Evolutionary conservation across 2,113 vertebrate species (phyloP).

Genomic region (Hemiprocne comata): DNA sequence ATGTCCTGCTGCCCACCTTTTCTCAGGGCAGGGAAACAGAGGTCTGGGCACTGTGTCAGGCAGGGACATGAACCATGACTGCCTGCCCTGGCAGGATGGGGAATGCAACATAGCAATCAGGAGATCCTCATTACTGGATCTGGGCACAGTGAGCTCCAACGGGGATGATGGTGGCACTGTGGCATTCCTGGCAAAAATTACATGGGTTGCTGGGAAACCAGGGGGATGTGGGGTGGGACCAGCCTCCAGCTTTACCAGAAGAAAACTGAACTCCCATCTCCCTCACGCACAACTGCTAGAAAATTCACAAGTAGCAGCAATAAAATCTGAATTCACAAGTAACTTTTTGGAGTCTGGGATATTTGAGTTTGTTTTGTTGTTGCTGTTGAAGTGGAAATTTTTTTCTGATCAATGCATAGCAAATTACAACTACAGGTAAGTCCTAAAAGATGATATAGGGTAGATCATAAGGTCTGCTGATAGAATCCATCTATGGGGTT

Average conservation of each 20-base stretch:
- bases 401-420: neutral
- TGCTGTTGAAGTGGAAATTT: neutral
- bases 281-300: neutral
- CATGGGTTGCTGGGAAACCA: neutral
- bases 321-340: neutral
- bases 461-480: neutral
- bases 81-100: neutral
- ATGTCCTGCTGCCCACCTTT: neutral
- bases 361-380: neutral
- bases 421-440: neutral
- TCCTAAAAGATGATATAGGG: neutral
- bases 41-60: fast-evolving
- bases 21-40: neutral
- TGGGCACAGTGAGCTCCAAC: neutral
- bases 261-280: neutral
- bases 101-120: fast-evolving
- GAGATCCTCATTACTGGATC: neutral
- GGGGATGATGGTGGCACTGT: neutral
- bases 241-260: neutral
- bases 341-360: neutral
- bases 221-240: neutral
- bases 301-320: neutral
- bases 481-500: neutral
- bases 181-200: neutral
- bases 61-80: neutral